Conservation (phyloP, 2,888 invertebrate genomes). For the Pinctada fucata region DNA sequence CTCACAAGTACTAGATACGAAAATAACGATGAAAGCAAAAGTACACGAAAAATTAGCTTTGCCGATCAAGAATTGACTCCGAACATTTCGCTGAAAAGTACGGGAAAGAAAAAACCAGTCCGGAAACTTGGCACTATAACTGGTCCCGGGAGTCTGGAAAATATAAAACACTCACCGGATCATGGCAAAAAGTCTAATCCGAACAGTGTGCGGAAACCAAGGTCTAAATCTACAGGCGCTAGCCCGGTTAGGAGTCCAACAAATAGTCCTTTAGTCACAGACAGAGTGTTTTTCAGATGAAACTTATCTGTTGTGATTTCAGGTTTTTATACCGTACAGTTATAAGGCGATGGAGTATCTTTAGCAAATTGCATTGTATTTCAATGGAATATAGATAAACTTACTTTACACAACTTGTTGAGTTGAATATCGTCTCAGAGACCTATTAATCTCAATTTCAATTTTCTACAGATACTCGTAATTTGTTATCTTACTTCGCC, state of each 20-base stretch:
- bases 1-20: background rate
- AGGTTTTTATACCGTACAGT: too few relatives aligned
- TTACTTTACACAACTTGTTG: too few relatives aligned
- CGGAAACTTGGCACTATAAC: background rate
- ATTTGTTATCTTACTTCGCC: too few relatives aligned
- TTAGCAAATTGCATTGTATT: too few relatives aligned
- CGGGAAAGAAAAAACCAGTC: background rate
- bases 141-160: background rate
- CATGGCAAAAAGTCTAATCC: background rate
- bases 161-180: background rate
- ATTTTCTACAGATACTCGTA: too few relatives aligned
- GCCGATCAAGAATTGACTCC: background rate
- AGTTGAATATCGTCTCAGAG: too few relatives aligned
- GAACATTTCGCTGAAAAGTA: background rate
- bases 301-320: too few relatives aligned
- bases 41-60: background rate
- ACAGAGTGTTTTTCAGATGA: too few relatives aligned
- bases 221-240: conserved; percentile 1
- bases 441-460: too few relatives aligned
- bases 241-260: background rate
- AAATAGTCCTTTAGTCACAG: background rate
- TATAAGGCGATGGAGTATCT: too few relatives aligned
- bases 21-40: background rate
- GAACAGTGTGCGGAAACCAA: background rate
- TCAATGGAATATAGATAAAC: too few relatives aligned